Base-by-base conservation (phyloP, 2,888 invertebrate species). In the Apomyelois bistriatella region DNA sequence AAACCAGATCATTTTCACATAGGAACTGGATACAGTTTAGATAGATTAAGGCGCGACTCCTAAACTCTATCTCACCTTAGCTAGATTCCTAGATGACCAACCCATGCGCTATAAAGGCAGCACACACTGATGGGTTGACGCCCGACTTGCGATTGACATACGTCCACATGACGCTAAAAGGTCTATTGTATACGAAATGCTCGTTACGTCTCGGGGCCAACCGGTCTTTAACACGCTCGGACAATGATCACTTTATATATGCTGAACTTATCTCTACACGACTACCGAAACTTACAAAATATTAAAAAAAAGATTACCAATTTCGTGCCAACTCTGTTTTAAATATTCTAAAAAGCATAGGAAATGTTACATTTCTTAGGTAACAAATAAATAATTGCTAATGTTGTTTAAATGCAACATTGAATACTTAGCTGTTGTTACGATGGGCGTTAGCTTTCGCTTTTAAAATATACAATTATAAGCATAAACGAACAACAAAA, bases 101-200 rank as follows among this genome's bases (percentile, higher is more conserved):
- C 35, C 22, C 13, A 66, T 15, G n/a, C 32, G 69, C 76, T 76
- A 78, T 84, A 87, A 87, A 78, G 83, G 80, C 66, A 62, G 66
- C 69, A 67, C 74, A 68, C 79, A 83, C 78, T 69, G 69, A 68
- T 69, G 75, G 61, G 68, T 69, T 62, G 61, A 60, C 61, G 62
- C 67, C 73, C 74, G 74, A 72, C 71, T 70, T 64, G 71, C 76
- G 90, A 90, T 88, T 90, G 90, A 90, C 90, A 81, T 75, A 70
- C 76, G 74, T 76, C 78, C 82, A 76, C 78, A 76, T 88, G 90
- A 90, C 90, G 84, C 83, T 90, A 90, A 90, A 88, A 89, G 90
- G 88, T 86, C 89, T 87, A 90, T 90, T 90, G 90, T 90, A 90
- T 89, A 86, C 89, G 81, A 80, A 80, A 78, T 70, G 82, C 87